These are phyloP conservation scores for Takifugu rubripes DNA, from an alignment of 2,797 vertebrate genomes.

Conservation along the genomic window DNA sequence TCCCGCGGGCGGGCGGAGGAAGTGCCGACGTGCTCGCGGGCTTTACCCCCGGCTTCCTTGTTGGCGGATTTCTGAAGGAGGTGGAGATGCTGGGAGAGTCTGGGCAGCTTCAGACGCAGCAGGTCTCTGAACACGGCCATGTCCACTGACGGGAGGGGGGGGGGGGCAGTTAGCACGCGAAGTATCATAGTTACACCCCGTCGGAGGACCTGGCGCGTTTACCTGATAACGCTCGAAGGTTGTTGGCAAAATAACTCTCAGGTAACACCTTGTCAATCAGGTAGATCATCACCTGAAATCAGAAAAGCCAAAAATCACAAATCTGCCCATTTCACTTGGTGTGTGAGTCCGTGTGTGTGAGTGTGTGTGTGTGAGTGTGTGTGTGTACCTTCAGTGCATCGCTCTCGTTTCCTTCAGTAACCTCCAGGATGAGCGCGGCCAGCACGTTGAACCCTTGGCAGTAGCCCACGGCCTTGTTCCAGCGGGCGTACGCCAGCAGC, in stretches of 20 bases:
- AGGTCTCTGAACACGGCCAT: slow-evolving; percentile 99
- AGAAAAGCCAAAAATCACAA: not conserved
- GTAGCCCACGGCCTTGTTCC: slow-evolving; percentile 96
- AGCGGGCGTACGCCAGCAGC: slow-evolving; percentile 92
- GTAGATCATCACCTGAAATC: slow-evolving; percentile 94
- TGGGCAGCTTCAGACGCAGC: slow-evolving; percentile 88
- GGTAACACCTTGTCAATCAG: slow-evolving; percentile 98
- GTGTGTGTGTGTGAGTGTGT: not conserved
- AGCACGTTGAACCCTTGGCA: slow-evolving; percentile 98
- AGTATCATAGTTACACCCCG: not conserved
- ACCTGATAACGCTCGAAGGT: slow-evolving; percentile 89
- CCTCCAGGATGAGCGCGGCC: slow-evolving; percentile 94
- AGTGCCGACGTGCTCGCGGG: not conserved
- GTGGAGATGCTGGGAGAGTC: slow-evolving; percentile 92
- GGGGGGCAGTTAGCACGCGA: not conserved
- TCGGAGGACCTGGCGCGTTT: not conserved
- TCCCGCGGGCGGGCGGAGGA: not conserved
- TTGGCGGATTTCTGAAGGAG: slow-evolving; percentile 91
- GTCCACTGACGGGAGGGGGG: slow-evolving; percentile 76
- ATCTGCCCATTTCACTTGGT: not conserved
- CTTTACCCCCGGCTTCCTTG: slow-evolving; percentile 88
- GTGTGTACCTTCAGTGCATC: slow-evolving; percentile 90
- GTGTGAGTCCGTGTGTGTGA: not conserved
- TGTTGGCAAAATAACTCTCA: slow-evolving; percentile 98
- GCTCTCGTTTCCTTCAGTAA: slow-evolving; percentile 94